Conservation (phyloP, 2,113 vertebrate genomes). For the Scalopus aquaticus region DNA sequence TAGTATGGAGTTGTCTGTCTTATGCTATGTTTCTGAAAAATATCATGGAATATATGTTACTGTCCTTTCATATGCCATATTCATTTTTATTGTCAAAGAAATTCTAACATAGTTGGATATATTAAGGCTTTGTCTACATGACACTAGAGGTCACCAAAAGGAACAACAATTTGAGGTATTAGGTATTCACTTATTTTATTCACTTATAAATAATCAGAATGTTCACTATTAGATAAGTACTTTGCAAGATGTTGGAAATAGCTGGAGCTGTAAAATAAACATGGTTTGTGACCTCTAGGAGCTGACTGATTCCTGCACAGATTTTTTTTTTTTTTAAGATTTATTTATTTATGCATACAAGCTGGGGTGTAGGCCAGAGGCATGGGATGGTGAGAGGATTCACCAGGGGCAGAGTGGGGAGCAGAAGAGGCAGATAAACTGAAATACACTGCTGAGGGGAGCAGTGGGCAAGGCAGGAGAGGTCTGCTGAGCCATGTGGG, state of each 20-base stretch:
- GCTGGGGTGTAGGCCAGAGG: no score
- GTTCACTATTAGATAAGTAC: not conserved
- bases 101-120: not conserved
- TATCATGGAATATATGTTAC: not conserved
- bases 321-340: no score
- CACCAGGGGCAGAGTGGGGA: no score
- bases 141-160: not conserved
- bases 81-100: not conserved
- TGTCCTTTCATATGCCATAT: not conserved
- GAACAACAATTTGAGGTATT: not conserved
- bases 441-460: no score
- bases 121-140: not conserved
- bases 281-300: not conserved
- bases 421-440: no score
- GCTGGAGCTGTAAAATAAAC: not conserved
- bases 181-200: not conserved
- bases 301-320: not conserved
- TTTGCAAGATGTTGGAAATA: not conserved
- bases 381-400: no score
- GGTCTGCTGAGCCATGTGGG: no score
- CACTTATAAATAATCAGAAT: not conserved
- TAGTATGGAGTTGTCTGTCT: not conserved
- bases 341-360: no score
- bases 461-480: no score
- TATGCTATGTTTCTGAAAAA: not conserved